These are phyloP conservation scores for Morpho helenor DNA, from an alignment of 2,888 invertebrate genomes.

Conservation along the genomic window DNA sequence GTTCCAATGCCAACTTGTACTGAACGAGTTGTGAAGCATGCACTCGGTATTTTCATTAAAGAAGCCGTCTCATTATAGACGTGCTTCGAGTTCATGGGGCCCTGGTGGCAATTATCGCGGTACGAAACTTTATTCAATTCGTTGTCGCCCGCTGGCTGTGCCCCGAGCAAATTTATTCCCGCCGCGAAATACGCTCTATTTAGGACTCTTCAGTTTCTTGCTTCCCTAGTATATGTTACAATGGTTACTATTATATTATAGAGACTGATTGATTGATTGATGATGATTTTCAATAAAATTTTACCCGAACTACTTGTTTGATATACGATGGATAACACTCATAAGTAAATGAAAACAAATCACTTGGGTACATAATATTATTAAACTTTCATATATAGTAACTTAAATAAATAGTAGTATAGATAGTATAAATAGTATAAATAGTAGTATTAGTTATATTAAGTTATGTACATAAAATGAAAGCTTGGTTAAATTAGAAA, in stretches of 20 bases:
- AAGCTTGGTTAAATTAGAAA: not conserved
- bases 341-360: too few relatives aligned
- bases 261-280: too few relatives aligned
- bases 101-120: conserved; percentile 65
- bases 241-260: conserved; percentile 18
- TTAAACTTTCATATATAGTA: too few relatives aligned
- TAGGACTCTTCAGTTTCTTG: conserved; percentile 36
- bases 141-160: conserved; percentile 41
- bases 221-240: conserved; percentile 32
- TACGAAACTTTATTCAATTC: conserved; percentile 66
- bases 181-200: conserved; percentile 54
- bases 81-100: conserved; percentile 50
- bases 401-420: too few relatives aligned
- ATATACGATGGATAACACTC: too few relatives aligned
- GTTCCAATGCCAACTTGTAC: conserved; percentile 37
- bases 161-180: conserved; percentile 49
- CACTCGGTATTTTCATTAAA: conserved; percentile 70
- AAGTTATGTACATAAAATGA: not conserved
- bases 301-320: too few relatives aligned
- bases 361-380: too few relatives aligned
- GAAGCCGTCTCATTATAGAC: conserved; percentile 72
- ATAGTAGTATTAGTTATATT: too few relatives aligned
- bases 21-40: conserved; percentile 45
- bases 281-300: too few relatives aligned
- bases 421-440: too few relatives aligned